Evolutionary conservation across 2,797 vertebrate genomes (phyloP), one percentile per base, ranked within the genome.

Genomic region (Acomys russatus): DNA sequence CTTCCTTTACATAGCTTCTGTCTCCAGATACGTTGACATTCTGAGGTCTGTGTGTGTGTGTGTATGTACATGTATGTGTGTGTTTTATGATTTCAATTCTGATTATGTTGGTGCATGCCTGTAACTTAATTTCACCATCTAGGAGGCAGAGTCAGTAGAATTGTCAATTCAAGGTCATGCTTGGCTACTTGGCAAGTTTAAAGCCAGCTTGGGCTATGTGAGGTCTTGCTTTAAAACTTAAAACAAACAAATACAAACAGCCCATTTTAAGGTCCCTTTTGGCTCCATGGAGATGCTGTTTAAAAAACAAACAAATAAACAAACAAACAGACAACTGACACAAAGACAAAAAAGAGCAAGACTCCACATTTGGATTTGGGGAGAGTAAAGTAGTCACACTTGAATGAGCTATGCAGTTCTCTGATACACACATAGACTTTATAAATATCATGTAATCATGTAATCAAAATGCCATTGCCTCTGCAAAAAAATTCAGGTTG

Each of bases 391-490:
- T 22, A 22, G 1, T 66, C 28, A 49, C 64, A 64, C 25, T 95
- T 49, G 38, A 80, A 74, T 94, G 56, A 78, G 30, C 63, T 80
- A 3, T 66, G 35, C 70, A 14, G 18, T 49, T 86, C 49, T 17
- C 78, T 88, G 82, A 74, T 68, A 54, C 15, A 51, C 20, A 87
- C 28, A 70, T 54, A 66, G 9, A 51, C 54, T 94, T 70, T 35
- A 15, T 74, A 91, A 86, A 56, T 86, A 30, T 76, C 56, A 83
- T n/a, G n/a, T 78, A 79, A 78, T 74, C 49, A 56, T 63, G 30
- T 64, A 66, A 90, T 86, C 61, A 93, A 83, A 93, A 91, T 88
- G 18, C 9, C 35, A n/a, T 70, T 90, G 86, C 35, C 17, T 88
- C 33, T 44, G 56, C n/a, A n/a, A 61, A 84, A n/a, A 77, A 54